phyloP scores from a whole-genome alignment of 2,113 vertebrate species.

The Steatornis caripensis region DNA sequence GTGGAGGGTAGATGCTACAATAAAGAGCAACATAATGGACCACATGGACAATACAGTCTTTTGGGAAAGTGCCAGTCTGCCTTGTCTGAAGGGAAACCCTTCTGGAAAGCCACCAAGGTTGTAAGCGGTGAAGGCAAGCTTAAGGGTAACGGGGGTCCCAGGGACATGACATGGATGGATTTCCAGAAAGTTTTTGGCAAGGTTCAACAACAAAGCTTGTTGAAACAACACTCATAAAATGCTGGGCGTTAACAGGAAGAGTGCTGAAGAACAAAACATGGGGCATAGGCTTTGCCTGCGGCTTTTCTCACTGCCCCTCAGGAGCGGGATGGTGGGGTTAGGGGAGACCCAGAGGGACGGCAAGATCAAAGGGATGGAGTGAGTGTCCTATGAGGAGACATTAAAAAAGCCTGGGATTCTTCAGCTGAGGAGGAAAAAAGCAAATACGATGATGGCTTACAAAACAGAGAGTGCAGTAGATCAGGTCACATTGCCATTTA shows the following conservation, averaged over 20 bases:
- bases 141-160: not conserved
- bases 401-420: not conserved
- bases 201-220: not conserved
- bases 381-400: not conserved
- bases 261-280: not conserved
- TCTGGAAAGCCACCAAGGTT: not conserved
- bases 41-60: not conserved
- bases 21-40: not conserved
- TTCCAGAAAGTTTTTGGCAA: not conserved
- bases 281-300: not conserved
- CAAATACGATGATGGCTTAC: not conserved
- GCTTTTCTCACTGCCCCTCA: not conserved
- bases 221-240: not conserved
- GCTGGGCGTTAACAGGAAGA: not conserved
- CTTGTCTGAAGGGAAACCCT: not conserved
- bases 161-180: not conserved
- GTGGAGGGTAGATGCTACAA: not conserved
- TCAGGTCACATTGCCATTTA: not conserved
- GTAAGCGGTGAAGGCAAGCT: not conserved
- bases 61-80: not conserved
- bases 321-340: not conserved
- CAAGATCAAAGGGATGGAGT: not conserved
- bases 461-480: not conserved
- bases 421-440: not conserved
- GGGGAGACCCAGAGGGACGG: not conserved